Base-by-base conservation (phyloP, 2,797 vertebrate species). In the Gouania willdenowi region DNA sequence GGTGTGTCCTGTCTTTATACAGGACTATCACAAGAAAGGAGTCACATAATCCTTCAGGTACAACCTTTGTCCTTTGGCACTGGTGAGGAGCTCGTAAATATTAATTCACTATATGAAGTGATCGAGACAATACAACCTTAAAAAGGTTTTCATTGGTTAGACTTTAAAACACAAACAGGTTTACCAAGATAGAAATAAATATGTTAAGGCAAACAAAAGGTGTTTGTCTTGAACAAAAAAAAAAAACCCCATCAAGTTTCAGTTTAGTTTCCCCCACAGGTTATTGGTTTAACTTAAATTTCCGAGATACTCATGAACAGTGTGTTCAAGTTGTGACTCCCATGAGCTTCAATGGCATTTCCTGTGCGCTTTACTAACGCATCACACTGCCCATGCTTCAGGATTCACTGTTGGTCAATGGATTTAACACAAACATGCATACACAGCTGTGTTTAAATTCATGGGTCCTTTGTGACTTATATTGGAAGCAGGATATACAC, bases 301-400 rank as follows among this genome's bases (percentile, higher is more conserved):
- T 46, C 22, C 41, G 39, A 26, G 11, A 40, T 40, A 24, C 23
- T 65, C 22, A 29, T 35, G 17, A 48, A 35, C 33, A 45, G 31
- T 33, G 43, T 61, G 57, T 45, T 42, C 25, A 57, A 37, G 27
- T 24, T 38, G 38, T 17, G 27, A 66, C 65, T 79, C 80, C 75
- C 68, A n/a, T 13, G 75, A 67, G 78, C 25, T 17, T n/a, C 43
- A 13, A 54, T 66, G 78, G 71, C 53, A 84, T 84, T 86, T 85
- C 83, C 79, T 83, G 46, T 54, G 33, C 66, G 45, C 61, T 73
- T 71, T 63, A 65, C 70, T 54, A 67, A 75, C 28, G 45, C 55
- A 48, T 30, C 20, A 51, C 38, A 38, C 25, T 13, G 39, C 60
- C 53, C 38, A 26, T 56, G n/a, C n/a, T 39, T 28, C 44, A 57